Base-by-base conservation (phyloP, 1,140 invertebrate species). In the Coboldia fuscipes region DNA sequence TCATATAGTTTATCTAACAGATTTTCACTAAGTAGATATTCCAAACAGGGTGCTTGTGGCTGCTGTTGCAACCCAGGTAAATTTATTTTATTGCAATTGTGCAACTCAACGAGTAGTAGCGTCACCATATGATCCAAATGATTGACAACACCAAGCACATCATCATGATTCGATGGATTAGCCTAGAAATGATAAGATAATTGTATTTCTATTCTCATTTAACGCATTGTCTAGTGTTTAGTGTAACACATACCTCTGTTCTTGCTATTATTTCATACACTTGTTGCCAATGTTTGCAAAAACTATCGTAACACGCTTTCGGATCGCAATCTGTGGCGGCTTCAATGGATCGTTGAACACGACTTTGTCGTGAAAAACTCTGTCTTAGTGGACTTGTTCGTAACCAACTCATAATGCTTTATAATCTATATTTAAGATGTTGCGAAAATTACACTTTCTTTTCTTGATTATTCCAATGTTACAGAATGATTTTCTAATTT, bases 251-350 rank as follows among this genome's bases (percentile, higher is more conserved):
- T 49, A 71, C 68, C 56, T 66, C 60, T 33, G 69, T 73, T 37
- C 70, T 66, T 35, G 65, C 56, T 40, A 90, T 88, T 34, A 93
- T 85, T 42, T 79, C 76, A 42, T 74, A 58, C 8, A 80, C 81
- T 50, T 93, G 85, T 48, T 86, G 76, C 86, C 89, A 97, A 53
- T 94, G 89, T 55, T 83, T 84, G 44, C 77, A 75, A 59, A 96
- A 96, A 45, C 86, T 88, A 47, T 84, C 83, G 46, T 84, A 83
- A 50, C 80, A 84, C 8, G 81, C 81, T 20, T 72, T 68, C 0
- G 77, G 76, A 61, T 86, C 80, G 41, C 63, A 65, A 39, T 64
- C 47, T 4, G 61, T 43, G 49, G 58, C 37, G 38, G 60, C 39
- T 33, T 54, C 51, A 23, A 54, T 54, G 43, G 63, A 48, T 45